A percentile compares a stretch with the other conserved stretches of the same genome.
phyloP scores from a whole-genome alignment of 1,140 invertebrate species.

The Drosophila pruinosa region DNA sequence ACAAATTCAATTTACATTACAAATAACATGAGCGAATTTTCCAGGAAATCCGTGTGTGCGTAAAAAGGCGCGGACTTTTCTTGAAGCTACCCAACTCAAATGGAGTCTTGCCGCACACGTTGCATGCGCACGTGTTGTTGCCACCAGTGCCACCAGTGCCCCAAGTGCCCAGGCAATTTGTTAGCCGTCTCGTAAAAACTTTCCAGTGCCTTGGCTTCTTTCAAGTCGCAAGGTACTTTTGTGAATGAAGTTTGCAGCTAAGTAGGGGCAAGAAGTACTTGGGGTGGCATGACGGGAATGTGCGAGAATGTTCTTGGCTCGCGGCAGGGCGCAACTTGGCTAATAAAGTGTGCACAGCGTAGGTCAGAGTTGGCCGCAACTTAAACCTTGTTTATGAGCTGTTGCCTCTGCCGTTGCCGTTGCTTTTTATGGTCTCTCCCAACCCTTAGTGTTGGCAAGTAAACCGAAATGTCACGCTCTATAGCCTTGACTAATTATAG shows the following conservation, averaged over 20 bases:
- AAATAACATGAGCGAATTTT: conserved; percentile 41
- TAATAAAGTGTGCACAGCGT: conserved; percentile 17
- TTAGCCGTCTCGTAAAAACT: conserved; percentile 35
- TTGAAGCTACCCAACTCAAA: background rate
- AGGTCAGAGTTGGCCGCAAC: conserved; percentile 17
- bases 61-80: conserved; percentile 29
- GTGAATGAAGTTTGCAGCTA: conserved; percentile 60
- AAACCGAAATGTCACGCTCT: background rate
- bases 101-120: conserved; percentile 4
- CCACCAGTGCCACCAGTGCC: background rate
- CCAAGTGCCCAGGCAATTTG: conserved; percentile 25
- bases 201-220: background rate
- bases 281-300: conserved; percentile 2
- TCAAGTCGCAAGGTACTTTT: conserved; percentile 35
- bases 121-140: conserved; percentile 4
- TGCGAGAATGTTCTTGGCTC: conserved; percentile 20
- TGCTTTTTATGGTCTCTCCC: conserved; percentile 43
- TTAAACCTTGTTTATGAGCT: conserved; percentile 37
- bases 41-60: conserved; percentile 38
- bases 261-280: no score
- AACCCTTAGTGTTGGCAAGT: background rate
- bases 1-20: conserved; percentile 72
- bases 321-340: conserved; percentile 11
- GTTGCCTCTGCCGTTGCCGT: background rate
- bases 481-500: conserved; percentile 1